Evolutionary conservation across 2,888 invertebrate species (phyloP), one percentile per base, ranked within the genome.

Genomic region (Caenorhabditis sp.): DNA sequence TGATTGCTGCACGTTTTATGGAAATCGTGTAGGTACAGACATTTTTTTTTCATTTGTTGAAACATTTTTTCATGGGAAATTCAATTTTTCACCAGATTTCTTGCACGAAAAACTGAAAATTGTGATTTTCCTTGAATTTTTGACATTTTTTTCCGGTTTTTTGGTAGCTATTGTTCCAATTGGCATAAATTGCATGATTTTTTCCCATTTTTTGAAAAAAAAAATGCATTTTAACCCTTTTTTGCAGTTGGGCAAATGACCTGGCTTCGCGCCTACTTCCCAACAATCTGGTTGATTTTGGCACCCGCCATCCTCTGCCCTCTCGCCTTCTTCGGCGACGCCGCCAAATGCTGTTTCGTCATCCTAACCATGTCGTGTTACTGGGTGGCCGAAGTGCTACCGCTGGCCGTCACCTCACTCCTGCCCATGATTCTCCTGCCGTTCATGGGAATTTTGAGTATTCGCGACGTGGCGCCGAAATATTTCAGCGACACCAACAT

Each of bases 401-500:
- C 84, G 10, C 64, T 84, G 12, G 81, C 82, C 0, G 79, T 84
- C n/a, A 82, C 82, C 0, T 72, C 83, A 12, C 74, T 84, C 27
- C 66, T 84, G 23, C 84, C 84, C 8, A 62, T 83, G 27, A 69
- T 84, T 12, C 66, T 81, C 14, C 76, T 83, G 14, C 84, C 84
- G 14, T 59, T 83, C 24, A 57, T 83, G 17, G 81, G 81, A 19
- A 72, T 83, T 23, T 62, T 80, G 17, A 69, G 76, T 8, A 78
- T 81, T 24, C 76, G 76, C 62, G 21, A 68, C 6, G 77, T 81
- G 0, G 78, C 79, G 37, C 70, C 77, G 0, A 68, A 78, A 49
- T 84, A 84, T 74, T 66, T 84, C 54, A 81, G 78, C 49, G 82
- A 82, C 63, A 81, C 82, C 8, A 81, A 79, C 50, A 73, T 81